These are phyloP conservation scores for Cygnus buccinator DNA, from an alignment of 2,113 vertebrate species.

Conservation along the genomic window DNA sequence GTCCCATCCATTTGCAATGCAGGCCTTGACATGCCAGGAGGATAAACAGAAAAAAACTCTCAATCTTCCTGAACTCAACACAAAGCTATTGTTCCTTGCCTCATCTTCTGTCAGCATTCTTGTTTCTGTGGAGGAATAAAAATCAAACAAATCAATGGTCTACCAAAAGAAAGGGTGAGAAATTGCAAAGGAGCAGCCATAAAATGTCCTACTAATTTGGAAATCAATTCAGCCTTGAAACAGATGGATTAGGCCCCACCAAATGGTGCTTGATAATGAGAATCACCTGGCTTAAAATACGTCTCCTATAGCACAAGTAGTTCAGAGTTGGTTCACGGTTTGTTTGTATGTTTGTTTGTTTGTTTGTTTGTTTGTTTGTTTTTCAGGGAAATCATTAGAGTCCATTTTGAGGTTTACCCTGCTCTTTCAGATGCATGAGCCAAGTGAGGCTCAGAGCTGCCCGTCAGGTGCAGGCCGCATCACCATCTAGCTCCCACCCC, in stretches of 20 bases:
- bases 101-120: not conserved
- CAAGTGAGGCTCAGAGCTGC: not conserved
- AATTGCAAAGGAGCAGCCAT: not conserved
- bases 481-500: not conserved
- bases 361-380: not conserved
- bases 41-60: not conserved
- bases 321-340: fast-evolving
- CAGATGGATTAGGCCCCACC: not conserved
- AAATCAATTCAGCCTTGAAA: not conserved
- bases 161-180: not conserved
- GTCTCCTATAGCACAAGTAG: not conserved
- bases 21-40: fast-evolving
- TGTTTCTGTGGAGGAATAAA: not conserved
- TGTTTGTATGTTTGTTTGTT: not conserved
- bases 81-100: not conserved
- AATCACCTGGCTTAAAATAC: not conserved
- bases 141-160: not conserved
- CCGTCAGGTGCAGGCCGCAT: not conserved
- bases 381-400: not conserved
- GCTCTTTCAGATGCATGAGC: not conserved
- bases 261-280: not conserved
- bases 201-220: not conserved
- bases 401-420: not conserved
- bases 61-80: not conserved
- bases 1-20: not conserved